Base-by-base conservation (phyloP, 2,797 vertebrate genomes). In the Falco novaeseelandiae region DNA sequence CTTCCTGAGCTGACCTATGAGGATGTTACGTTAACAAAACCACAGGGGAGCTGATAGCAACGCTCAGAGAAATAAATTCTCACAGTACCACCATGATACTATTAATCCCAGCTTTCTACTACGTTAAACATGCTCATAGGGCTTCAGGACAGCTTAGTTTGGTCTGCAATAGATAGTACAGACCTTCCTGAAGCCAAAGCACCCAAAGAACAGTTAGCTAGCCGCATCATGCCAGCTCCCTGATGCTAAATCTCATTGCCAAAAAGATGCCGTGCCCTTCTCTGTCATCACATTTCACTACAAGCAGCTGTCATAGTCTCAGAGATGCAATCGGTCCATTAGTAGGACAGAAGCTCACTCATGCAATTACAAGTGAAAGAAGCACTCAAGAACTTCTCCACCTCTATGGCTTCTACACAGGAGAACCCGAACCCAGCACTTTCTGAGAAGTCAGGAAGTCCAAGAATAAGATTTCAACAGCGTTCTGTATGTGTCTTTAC, bases 311-410 rank as follows among this genome's bases (percentile, higher is more conserved):
- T 32, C 70, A 62, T 7, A 51, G 27, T 30, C 42, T 34, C 70
- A 73, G 80, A 80, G 76, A 49, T n/a, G 18, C 48, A 20, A 7
- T 8, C 0, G 0, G 40, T 59, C 40, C 34, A 29, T 62, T 34
- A 58, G 57, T 3, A 9, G 49, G 17, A 76, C 1, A 46, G 42
- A 27, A 55, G 12, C 42, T 78, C 0, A 0, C 38, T 69, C 58
- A n/a, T 6, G 27, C 12, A 48, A 62, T 8, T 0, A 2, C 25
- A 48, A 77, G 8, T 6, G 18, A 19, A 29, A 85, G 32, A 57
- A 87, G 20, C 18, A 38, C 20, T n/a, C 51, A 80, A 80, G 48
- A 80, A 44, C 34, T 80, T 63, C n/a, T 87, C 32, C 17, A 40
- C 30, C 21, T 81, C 57, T 57, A 29, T 2, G 4, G 26, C 44